Base-by-base conservation (phyloP, 2,113 vertebrate genomes). In the Anhinga anhinga region DNA sequence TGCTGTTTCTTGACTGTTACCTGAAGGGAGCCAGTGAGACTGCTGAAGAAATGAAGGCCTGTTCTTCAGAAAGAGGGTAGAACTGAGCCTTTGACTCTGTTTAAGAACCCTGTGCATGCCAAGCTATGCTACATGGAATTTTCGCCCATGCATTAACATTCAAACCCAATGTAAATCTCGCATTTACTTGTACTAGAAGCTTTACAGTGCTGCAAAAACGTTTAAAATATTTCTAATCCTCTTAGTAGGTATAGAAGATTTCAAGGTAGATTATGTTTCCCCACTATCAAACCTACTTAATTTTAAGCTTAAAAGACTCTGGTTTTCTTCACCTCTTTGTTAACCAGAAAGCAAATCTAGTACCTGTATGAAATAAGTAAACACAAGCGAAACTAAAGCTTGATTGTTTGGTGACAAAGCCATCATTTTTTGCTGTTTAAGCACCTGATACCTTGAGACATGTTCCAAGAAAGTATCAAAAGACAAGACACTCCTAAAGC, bases 191-290 rank as follows among this genome's bases (percentile, higher is more conserved):
- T 79, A 95, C 59, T 55, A 93, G 63, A 65, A 74, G 63, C 27
- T 91, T 84, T 91, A 93, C 27, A 94, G 81, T 7, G 50, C 69
- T 84, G 74, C 47, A 53, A 76, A 94, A 96, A 88, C 55, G 95
- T 95, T 82, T 77, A 49, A 88, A 97, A 50, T 96, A 96, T 85
- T 95, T 94, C 95, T 94, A 97, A 96, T 95, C 93, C 78, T 94
- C 90, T 96, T 91, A 92, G 69, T 34, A 93, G 61, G 78, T 44
- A 93, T 3, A 95, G 61, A 86, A 93, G 88, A 96, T 93, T 91
- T 77, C 58, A 71, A 90, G 74, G 82, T 53, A 96, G 92, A 95
- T 95, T 96, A 92, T 74, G 55, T 56, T 86, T 85, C 61, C 17
- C 23, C 55, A 52, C 29, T 90, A 90, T 40, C 27, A 95, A 93